Base-by-base conservation (phyloP, 1,140 invertebrate genomes). In the Caerostris darwini region DNA sequence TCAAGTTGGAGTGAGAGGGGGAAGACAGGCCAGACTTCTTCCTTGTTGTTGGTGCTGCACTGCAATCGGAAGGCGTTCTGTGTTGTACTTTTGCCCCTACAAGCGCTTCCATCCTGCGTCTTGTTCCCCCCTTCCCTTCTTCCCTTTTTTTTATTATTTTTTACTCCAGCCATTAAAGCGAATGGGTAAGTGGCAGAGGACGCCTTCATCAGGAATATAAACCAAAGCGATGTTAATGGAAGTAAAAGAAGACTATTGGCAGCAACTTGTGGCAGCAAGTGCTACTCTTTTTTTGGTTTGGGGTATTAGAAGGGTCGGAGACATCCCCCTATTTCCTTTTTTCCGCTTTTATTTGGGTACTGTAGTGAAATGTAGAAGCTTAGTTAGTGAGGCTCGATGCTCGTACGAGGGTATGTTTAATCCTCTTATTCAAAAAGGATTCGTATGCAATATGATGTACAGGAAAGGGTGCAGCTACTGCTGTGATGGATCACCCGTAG, bases 191-290 rank as follows among this genome's bases (percentile, higher is more conserved):
- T n/a, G 64, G 71, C 19, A 77, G 58, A 59, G 50, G 64, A 87
- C 64, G 59, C 85, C 85, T 87, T 64, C 85, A 87, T 87, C 85
- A 59, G 58, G 64, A 61, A 87, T 50, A 59, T 58, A 87, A 64
- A 87, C 85, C 0, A 34, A 87, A 87, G 64, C 34, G 58, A 64
- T 5, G 85, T 7, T 64, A 50, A 87, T 64, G 19, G 85, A 61
- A 61, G 17, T n/a, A 17, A 19, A 85, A 85, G 54, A 58, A 85
- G n/a, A 85, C 54, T 19, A 50, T 77, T 50, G 71, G 71, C 71
- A 34, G 34, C 34, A 77, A 77, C 71, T 77, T 77, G 71, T 77
- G 50, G 71, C 50, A 34, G 10, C n/a, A 77, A 77, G 34, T 77
- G 71, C 8, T 14, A 2, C 71, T 67, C 10, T 34, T 34, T 34